phyloP scores from a whole-genome alignment of 2,888 invertebrate genomes.

The Cerastis rubricosa region DNA sequence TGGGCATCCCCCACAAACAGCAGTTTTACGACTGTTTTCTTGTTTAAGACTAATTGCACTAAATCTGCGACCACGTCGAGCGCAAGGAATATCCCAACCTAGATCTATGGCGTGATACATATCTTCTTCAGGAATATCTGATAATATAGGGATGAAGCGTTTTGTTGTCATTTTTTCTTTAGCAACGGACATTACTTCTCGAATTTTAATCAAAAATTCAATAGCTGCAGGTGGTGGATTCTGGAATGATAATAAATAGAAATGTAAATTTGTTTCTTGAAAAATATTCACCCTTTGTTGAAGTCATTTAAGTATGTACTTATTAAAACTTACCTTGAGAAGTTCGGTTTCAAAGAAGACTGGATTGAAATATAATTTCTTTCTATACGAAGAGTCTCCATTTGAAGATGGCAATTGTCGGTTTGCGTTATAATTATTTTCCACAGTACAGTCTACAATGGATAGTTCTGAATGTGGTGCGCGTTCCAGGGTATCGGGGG shows the following conservation, averaged over 20 bases:
- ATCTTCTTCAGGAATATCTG: conserved; percentile 95
- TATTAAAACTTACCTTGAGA: conserved; percentile 91
- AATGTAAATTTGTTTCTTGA: not conserved
- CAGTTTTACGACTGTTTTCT: conserved; percentile 91
- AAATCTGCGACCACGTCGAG: conserved; percentile 88
- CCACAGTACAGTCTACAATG: conserved; percentile 85
- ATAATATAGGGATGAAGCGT: conserved; percentile 94
- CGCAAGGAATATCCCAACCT: conserved; percentile 87
- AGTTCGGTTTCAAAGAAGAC: conserved; percentile 97
- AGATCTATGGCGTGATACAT: conserved; percentile 87
- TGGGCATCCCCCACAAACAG: conserved; percentile 92
- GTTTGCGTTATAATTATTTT: conserved; percentile 73
- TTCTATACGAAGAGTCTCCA: conserved; percentile 89
- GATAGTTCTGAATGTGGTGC: conserved; percentile 88
- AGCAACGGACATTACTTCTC: conserved; percentile 97
- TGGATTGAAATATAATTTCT: conserved; percentile 96
- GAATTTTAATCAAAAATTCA: conserved; percentile 96
- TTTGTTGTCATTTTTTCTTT: conserved; percentile 96
- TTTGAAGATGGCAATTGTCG: conserved; percentile 80
- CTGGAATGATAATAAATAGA: conserved; percentile 86
- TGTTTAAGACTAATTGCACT: conserved; percentile 91
- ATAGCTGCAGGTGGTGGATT: conserved; percentile 97
- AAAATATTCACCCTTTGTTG: not conserved
- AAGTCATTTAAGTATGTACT: not conserved
- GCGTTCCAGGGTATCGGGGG: conserved; percentile 85